Evolutionary conservation across 2,888 invertebrate species (phyloP).

Genomic region (Heteropelma amictum): DNA sequence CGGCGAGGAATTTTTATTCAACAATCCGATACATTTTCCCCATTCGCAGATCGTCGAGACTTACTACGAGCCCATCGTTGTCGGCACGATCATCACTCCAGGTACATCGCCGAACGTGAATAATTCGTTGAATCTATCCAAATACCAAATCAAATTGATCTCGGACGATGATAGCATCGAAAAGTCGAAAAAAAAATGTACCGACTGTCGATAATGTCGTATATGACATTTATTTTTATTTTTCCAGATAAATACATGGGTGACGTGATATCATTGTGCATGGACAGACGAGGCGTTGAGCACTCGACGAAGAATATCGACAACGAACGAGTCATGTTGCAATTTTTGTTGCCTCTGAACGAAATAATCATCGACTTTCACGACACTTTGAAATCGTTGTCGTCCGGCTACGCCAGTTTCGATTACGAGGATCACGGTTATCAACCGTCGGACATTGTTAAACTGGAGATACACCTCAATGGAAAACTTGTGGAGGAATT

Average conservation of each 20-base stretch:
- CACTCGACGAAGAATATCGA: constrained; percentile 88
- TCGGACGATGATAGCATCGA: too few species aligned
- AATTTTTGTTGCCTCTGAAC: constrained; percentile 91
- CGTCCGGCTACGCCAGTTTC: constrained; percentile 97
- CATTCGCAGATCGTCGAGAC: constrained; percentile 84
- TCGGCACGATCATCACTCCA: constrained; percentile 94
- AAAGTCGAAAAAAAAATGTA: too few species aligned
- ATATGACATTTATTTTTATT: neutral
- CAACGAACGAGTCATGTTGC: constrained; percentile 88
- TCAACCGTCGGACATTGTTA: constrained; percentile 86
- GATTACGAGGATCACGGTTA: constrained; percentile 95
- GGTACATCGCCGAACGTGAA: too few species aligned
- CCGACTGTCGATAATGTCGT: too few species aligned
- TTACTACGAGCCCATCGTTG: constrained; percentile 91
- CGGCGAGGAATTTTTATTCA: constrained; percentile 81
- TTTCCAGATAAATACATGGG: constrained; percentile 83
- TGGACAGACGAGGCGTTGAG: constrained; percentile 86
- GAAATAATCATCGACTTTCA: constrained; percentile 98
- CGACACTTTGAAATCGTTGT: constrained; percentile 91
- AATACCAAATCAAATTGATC: too few species aligned
- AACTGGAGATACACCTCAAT: constrained; percentile 86
- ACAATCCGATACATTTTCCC: constrained; percentile 88
- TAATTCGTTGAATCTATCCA: too few species aligned
- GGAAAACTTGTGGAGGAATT: constrained; percentile 90
- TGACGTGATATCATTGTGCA: constrained; percentile 84